A percentile compares a stretch with the other conserved stretches of the same genome.
phyloP scores from a whole-genome alignment of 2,797 vertebrate genomes.

The Rhyacichthys aspro region DNA sequence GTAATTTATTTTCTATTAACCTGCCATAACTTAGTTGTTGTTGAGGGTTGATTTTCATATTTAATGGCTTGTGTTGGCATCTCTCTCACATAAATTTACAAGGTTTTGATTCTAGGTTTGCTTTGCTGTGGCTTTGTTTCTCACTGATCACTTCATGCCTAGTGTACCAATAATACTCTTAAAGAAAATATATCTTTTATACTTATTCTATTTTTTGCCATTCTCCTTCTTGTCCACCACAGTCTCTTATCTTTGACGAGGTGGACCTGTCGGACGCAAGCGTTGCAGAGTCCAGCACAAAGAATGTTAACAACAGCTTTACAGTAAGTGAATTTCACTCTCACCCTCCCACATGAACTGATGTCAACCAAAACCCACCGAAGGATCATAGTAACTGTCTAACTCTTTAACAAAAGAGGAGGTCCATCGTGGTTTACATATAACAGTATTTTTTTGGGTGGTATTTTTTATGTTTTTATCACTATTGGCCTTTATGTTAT shows the following conservation, averaged over 20 bases:
- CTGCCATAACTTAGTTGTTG: no score
- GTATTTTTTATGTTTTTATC: slow-evolving; percentile 6
- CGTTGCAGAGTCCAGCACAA: slow-evolving; percentile 98
- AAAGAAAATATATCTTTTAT: neutral
- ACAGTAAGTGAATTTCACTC: slow-evolving; percentile 84
- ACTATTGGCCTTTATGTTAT: slow-evolving; percentile 1
- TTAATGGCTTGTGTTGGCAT: no score
- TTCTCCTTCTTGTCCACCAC: slow-evolving; percentile 34
- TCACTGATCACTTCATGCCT: slow-evolving; percentile 15
- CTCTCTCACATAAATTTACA: no score
- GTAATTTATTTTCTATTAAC: no score
- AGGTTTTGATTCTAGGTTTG: slow-evolving; percentile 22
- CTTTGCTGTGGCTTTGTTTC: slow-evolving; percentile 31
- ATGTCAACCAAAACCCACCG: no score
- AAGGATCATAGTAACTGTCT: no score
- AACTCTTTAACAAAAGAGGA: no score
- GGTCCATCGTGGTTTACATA: neutral
- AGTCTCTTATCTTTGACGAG: slow-evolving; percentile 99
- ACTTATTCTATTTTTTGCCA: slow-evolving; percentile 10
- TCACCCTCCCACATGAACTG: slow-evolving; percentile 5
- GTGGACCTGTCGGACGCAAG: slow-evolving; percentile 98
- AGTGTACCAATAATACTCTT: neutral
- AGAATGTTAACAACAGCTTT: slow-evolving; percentile 99
- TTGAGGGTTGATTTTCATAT: no score
- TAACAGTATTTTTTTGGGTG: neutral